Evolutionary conservation across 2,888 invertebrate species (phyloP).

Genomic region (Leptinotarsa haldemani): DNA sequence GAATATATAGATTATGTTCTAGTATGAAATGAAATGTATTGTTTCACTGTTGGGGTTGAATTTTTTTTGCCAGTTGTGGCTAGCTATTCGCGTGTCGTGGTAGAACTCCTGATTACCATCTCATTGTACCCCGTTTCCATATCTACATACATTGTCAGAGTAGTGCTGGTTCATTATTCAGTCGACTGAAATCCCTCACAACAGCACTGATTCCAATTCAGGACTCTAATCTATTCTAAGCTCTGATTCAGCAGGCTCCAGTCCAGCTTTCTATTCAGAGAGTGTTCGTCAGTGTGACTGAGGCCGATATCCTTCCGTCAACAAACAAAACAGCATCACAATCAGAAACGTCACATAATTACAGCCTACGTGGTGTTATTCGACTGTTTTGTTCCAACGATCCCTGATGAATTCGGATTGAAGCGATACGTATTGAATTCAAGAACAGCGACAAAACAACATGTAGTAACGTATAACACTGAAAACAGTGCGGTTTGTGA

Average conservation of each 20-base stretch:
- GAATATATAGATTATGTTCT: too few species aligned
- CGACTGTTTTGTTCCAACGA: not conserved
- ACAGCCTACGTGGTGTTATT: not conserved
- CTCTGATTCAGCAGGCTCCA: not conserved
- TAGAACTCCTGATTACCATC: not conserved
- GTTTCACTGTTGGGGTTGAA: too few species aligned
- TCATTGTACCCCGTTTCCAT: not conserved
- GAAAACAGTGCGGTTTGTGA: too few species aligned
- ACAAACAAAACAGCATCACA: not conserved
- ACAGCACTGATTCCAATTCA: constrained; percentile 5
- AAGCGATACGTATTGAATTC: not conserved
- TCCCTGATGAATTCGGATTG: not conserved
- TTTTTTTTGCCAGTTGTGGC: too few species aligned
- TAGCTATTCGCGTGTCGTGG: too few species aligned
- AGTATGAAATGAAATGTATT: too few species aligned
- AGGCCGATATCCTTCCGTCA: constrained; percentile 8
- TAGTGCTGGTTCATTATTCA: not conserved
- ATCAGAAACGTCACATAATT: not conserved
- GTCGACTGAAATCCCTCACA: constrained; percentile 11
- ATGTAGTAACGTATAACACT: not conserved
- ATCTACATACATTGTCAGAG: not conserved
- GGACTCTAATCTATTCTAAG: not conserved
- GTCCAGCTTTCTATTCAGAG: not conserved
- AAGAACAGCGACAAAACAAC: not conserved
- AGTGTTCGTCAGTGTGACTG: not conserved